Conservation (phyloP, 2,888 invertebrate species). For the Leptopterna dolabrata region DNA sequence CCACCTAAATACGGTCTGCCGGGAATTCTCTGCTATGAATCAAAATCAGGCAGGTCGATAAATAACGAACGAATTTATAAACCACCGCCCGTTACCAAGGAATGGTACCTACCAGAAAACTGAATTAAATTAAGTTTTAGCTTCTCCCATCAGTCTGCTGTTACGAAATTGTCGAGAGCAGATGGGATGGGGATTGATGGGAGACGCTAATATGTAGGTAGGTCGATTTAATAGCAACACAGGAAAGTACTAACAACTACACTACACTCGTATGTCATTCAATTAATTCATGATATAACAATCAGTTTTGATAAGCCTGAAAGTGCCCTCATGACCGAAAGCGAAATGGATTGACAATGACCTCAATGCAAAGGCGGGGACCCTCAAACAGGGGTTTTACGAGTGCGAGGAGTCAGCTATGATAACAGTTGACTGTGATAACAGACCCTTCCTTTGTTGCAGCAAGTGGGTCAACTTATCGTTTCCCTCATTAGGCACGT, state of each 20-base stretch:
- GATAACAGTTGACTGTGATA: constrained; percentile 5
- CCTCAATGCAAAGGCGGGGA: neutral
- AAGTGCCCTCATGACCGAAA: neutral
- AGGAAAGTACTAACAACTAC: neutral
- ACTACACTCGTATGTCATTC: neutral
- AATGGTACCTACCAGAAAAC: no score
- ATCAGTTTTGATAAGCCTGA: neutral
- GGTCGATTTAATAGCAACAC: neutral
- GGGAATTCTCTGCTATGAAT: neutral
- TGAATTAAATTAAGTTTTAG: no score
- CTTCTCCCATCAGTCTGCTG: no score
- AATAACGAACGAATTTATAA: no score
- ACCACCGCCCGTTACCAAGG: no score
- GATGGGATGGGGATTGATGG: no score
- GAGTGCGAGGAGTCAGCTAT: neutral
- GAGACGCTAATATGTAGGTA: no score
- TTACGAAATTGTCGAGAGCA: no score
- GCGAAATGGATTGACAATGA: neutral
- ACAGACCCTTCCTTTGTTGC: constrained; percentile 12
- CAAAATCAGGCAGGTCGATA: neutral
- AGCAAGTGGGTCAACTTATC: constrained; percentile 17
- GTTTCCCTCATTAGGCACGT: neutral
- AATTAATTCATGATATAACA: neutral
- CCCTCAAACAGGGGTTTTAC: neutral
- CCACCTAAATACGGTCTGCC: neutral